A percentile compares a stretch with the other conserved stretches of the same genome.
Evolutionary conservation across 1,140 invertebrate species (phyloP).

Genomic region (Drosophila bocqueti): DNA sequence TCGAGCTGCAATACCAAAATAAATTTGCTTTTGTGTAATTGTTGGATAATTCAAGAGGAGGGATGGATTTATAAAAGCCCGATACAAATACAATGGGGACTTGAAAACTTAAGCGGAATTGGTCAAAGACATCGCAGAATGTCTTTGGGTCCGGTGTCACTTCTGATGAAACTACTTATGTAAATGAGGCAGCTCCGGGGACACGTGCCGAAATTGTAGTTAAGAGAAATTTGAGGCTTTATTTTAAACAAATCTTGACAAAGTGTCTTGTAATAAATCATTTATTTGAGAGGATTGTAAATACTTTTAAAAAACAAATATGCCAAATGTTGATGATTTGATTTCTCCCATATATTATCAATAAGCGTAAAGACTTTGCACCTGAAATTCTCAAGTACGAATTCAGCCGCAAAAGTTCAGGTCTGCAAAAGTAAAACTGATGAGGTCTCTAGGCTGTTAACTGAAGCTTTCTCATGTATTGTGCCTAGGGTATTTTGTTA

Average conservation of each 20-base stretch:
- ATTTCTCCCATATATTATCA: too few species aligned
- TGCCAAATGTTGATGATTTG: neutral
- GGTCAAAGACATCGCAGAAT: constrained; percentile 22
- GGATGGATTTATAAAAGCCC: constrained; percentile 9
- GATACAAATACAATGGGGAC: constrained; percentile 15
- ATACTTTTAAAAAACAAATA: too few species aligned
- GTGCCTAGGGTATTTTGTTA: too few species aligned
- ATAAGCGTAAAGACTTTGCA: too few species aligned
- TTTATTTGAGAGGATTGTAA: too few species aligned
- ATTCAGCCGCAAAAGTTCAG: neutral
- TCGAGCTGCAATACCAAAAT: constrained; percentile 43
- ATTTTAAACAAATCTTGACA: neutral
- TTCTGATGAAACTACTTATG: constrained; percentile 39
- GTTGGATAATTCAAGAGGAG: constrained; percentile 45
- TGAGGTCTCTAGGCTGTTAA: neutral
- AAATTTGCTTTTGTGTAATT: constrained; percentile 42
- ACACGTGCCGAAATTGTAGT: constrained; percentile 30
- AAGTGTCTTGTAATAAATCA: neutral
- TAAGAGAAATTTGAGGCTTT: neutral
- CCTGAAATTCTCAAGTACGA: neutral
- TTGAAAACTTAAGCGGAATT: constrained; percentile 5
- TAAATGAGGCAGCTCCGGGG: neutral
- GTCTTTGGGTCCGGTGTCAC: constrained; percentile 37
- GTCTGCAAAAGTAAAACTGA: neutral
- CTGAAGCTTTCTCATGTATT: neutral